Evolutionary conservation across 2,797 vertebrate species (phyloP).

Genomic region (Rhabdophis nuchalis): DNA sequence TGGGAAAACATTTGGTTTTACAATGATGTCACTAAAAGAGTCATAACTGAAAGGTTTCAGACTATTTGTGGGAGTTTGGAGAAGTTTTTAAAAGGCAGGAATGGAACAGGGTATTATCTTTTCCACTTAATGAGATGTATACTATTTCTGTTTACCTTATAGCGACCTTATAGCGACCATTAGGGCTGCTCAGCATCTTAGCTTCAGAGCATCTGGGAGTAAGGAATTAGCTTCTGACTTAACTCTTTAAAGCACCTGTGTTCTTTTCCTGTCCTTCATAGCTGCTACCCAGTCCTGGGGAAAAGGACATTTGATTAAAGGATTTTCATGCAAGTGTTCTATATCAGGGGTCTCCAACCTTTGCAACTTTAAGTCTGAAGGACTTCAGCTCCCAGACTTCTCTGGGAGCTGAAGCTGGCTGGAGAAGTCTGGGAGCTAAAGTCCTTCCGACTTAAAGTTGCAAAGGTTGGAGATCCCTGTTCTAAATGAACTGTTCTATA

Average conservation of each 20-base stretch:
- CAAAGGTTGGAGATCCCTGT: too few species aligned
- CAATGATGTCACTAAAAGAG: background rate
- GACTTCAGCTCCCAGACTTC: too few species aligned
- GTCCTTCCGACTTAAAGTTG: too few species aligned
- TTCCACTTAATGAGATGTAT: background rate
- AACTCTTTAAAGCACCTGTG: background rate
- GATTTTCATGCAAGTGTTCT: background rate
- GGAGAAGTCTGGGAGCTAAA: too few species aligned
- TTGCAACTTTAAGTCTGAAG: too few species aligned
- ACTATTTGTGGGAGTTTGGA: background rate
- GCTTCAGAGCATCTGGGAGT: background rate
- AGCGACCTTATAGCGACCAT: background rate
- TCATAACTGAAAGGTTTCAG: background rate
- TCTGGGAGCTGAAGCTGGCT: too few species aligned
- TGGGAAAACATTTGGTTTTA: background rate
- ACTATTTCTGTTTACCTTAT: background rate
- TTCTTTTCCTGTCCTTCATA: background rate
- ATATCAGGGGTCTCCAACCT: too few species aligned
- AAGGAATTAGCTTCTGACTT: background rate
- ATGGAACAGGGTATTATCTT: background rate
- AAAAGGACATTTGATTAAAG: background rate
- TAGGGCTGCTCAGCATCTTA: background rate
- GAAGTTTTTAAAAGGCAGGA: background rate
- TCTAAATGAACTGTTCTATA: too few species aligned
- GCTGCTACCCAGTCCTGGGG: background rate